Evolutionary conservation across 2,113 vertebrate genomes (phyloP).

Genomic region (Otus sunia): DNA sequence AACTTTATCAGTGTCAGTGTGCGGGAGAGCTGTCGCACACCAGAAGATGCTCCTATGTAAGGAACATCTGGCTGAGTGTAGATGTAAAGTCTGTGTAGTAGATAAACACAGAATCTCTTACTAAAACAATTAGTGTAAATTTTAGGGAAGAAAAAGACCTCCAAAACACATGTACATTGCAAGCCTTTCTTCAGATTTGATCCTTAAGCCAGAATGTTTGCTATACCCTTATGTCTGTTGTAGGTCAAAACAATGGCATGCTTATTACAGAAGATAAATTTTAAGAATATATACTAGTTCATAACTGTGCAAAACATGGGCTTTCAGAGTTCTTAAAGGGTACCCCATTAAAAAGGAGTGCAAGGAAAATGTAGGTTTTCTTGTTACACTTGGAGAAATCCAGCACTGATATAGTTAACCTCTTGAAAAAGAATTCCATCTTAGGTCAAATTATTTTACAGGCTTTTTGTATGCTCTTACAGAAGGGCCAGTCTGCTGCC

Average conservation of each 20-base stretch:
- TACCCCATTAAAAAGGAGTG: not conserved
- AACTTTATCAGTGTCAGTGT: not conserved
- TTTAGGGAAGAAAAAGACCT: not conserved
- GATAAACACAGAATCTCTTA: not conserved
- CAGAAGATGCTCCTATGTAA: not conserved
- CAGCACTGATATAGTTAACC: not conserved
- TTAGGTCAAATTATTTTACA: not conserved
- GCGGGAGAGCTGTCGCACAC: not conserved
- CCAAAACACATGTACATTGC: not conserved
- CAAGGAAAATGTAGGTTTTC: not conserved
- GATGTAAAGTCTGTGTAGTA: not conserved
- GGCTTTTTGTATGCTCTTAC: not conserved
- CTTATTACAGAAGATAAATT: not conserved
- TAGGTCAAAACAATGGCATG: not conserved
- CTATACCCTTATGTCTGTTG: not conserved
- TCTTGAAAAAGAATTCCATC: not conserved
- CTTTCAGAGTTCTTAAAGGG: not conserved
- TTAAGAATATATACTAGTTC: not conserved
- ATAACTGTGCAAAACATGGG: not conserved
- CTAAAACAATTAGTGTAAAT: not conserved
- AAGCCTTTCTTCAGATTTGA: not conserved
- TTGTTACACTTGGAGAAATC: not conserved
- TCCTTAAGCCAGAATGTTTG: not conserved
- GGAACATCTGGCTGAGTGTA: not conserved
- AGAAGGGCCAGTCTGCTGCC: not conserved